Evolutionary conservation across 37 sponge, comb jelly and placozoan genomes (phyloP), one percentile per base, ranked within the genome.

Genomic region (Petrosia ficiformis): DNA sequence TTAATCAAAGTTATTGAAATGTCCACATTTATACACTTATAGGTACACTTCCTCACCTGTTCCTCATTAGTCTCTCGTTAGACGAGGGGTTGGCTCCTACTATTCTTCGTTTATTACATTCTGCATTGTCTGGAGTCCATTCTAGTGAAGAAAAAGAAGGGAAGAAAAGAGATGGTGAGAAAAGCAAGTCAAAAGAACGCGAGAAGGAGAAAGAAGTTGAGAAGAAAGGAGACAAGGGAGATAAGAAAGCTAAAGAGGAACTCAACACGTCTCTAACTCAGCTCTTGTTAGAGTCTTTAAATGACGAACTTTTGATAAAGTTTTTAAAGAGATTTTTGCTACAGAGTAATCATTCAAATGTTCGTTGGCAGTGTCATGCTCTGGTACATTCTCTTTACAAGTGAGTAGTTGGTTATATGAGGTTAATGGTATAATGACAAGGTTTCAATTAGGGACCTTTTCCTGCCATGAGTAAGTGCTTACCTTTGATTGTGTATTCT

Each of bases 301-400:
- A 80, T 14, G 75, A 81, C 38, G 48, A 69, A 25, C 48, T 72
- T 24, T 70, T 93, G 24, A 3, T 26, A 2, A 43, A 42, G 60
- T 93, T 93, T 76, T 48, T 85, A 4, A 37, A 37, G 1, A 57
- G 61, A 6, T 93, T 85, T 76, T 70, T 93, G 38, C 80, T 93
- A 6, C 90, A 89, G 61, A 77, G 90, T 41, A 93, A 93, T 80
- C 77, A 77, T 65, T 70, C 90, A 30, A 39, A 74, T 2, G 64
- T 89, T 0, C 81, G 90, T 38, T 93, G 94, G 94, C 86, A 85
- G 67, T 81, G 83, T 8, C 94, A 93, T 63, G 29, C 79, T 0
- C 68, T 93, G 29, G 31, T 84, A 30, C 81, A 90, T 56, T 37
- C 59, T 33, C 72, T 90, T 68, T 84, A 77, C 70, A 71, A 67